A percentile compares a stretch with the other conserved stretches of the same genome.
These are phyloP conservation scores for Saccostrea cuccullata DNA, from an alignment of 1,140 invertebrate genomes.

Conservation along the genomic window DNA sequence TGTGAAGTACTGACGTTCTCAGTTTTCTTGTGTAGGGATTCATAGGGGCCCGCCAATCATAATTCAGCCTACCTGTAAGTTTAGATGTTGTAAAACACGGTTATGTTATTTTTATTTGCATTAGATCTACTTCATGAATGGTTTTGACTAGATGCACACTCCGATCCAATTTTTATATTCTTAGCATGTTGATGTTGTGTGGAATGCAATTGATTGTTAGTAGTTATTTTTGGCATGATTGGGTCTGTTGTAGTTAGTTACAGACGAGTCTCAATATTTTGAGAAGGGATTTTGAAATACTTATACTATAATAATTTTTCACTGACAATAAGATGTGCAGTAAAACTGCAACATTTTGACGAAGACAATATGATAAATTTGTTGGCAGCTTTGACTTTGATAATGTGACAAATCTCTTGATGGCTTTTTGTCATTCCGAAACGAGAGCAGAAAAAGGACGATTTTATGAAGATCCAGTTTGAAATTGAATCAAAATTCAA, in stretches of 20 bases:
- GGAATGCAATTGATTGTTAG: neutral
- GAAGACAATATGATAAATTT: neutral
- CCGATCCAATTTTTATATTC: neutral
- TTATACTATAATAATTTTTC: neutral
- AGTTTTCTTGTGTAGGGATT: conserved; percentile 9
- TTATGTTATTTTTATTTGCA: neutral
- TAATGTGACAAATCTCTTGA: neutral
- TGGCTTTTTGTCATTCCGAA: neutral
- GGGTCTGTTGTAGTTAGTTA: neutral
- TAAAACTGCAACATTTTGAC: neutral
- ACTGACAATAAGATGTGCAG: neutral
- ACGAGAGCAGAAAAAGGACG: neutral
- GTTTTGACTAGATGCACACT: neutral
- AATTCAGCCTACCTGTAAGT: neutral
- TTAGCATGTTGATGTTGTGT: conserved; percentile 7
- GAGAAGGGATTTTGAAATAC: too few relatives aligned
- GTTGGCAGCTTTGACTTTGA: neutral
- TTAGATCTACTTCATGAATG: neutral
- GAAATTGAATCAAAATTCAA: too few relatives aligned
- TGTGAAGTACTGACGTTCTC: neutral
- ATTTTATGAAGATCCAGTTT: neutral
- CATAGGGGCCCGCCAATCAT: neutral
- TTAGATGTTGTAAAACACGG: neutral
- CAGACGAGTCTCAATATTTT: neutral
- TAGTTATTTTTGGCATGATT: neutral